Evolutionary conservation across 2,113 vertebrate species (phyloP).

Genomic region (Lathamus discolor): DNA sequence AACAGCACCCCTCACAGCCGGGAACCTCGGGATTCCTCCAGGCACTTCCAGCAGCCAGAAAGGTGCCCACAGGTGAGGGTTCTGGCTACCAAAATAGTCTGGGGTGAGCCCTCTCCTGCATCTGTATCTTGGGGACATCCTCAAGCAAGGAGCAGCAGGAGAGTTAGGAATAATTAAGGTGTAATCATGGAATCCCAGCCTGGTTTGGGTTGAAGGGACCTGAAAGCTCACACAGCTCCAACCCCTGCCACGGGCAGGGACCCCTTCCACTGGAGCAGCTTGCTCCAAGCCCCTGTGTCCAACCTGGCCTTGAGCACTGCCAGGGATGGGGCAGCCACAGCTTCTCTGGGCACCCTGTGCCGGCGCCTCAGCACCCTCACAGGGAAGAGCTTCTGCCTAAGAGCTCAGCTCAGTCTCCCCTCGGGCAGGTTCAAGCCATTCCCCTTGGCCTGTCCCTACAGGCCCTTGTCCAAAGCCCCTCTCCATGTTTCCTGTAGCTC

Average conservation of each 20-base stretch:
- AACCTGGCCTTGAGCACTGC: no score
- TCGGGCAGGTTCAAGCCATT: neutral
- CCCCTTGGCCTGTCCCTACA: neutral
- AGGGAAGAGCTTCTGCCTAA: no score
- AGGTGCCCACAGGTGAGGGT: neutral
- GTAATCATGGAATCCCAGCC: neutral
- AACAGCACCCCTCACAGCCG: rapidly evolving
- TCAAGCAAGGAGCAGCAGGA: neutral
- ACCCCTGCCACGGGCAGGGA: neutral
- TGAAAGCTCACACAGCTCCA: neutral
- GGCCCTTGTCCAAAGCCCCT: neutral
- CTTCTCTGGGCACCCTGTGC: no score
- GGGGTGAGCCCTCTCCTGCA: neutral
- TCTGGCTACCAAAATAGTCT: neutral
- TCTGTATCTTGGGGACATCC: neutral
- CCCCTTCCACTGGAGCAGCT: no score
- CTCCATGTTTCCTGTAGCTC: neutral
- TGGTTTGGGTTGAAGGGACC: neutral
- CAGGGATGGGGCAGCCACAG: no score
- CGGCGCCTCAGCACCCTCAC: no score
- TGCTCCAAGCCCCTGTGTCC: no score
- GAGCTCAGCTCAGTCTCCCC: no score
- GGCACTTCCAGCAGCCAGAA: neutral
- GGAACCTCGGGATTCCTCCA: neutral
- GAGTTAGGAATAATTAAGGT: neutral